Evolutionary conservation across 35 echinoderm and acorn worm genomes (phyloP), one percentile per base, ranked within the genome.

Genomic region (Apostichopus japonicus): DNA sequence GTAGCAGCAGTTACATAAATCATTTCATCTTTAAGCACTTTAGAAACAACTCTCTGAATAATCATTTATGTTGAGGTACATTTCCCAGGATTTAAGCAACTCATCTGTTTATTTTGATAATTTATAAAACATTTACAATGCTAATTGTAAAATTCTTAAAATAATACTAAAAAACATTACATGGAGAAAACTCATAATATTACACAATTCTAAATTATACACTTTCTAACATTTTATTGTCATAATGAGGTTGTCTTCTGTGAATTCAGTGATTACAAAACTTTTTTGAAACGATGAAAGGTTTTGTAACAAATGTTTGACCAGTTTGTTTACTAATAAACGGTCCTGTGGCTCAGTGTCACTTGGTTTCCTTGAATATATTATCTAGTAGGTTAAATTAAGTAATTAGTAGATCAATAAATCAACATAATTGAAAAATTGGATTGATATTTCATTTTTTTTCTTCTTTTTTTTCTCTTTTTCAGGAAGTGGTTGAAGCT

Each of bases 401-500:
- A 52, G 13, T 82, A 5, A 53, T 80, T 53, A 80, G 78, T 53
- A 21, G 22, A 80, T 27, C 11, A 82, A 55, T 51, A 15, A 82
- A 82, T 8, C 25, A 55, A 33, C n/a, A 19, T 75, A 75, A 23
- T n/a, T 14, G 44, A n/a, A 10, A 56, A 56, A 54, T n/a, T 82
- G 4, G 54, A 24, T 82, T 24, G 79, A 8, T 82, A 19, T 5
- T 15, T 27, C 14, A 44, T 44, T 44, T 44, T 44, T 44, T 23
- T 78, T 0, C 22, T 75, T 75, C 4, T n/a, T 19, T 19, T 4
- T 0, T 0, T 67, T 65, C 56, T 88, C 9, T 88, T 88, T 83
- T 89, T 6, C 80, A 98, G 97, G 97, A 98, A 63, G 97, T 98
- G 17, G 93, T 96, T 65, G 96, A 98, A 88, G 97, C 94, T n/a